Percentiles rank a stretch among this genome's conserved stretches.
Conservation (phyloP, 2,113 vertebrate species). For the Otus sunia region DNA sequence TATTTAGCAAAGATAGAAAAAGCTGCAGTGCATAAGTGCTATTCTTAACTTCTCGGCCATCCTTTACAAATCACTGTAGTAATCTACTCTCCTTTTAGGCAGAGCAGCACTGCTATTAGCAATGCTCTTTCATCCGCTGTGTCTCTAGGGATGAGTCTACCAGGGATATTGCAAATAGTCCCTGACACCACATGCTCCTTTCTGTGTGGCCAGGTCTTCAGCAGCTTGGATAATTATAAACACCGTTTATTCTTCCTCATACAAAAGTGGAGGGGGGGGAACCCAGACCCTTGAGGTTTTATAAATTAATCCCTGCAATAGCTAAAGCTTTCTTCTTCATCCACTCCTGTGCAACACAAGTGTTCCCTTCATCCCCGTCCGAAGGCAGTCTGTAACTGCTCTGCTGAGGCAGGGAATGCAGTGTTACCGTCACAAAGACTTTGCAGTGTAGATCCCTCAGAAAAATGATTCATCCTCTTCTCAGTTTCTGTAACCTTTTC, state of each 20-base stretch:
- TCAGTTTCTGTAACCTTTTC: background rate
- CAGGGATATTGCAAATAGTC: background rate
- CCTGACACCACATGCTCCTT: background rate
- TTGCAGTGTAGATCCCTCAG: background rate
- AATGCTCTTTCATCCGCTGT: background rate
- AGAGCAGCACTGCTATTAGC: background rate
- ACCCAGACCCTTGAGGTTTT: background rate
- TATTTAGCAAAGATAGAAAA: background rate
- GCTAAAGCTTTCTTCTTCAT: background rate
- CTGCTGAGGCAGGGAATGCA: background rate
- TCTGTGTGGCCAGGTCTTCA: background rate
- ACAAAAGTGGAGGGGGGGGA: background rate
- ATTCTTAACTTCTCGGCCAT: background rate
- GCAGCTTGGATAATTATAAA: background rate
- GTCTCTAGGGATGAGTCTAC: background rate
- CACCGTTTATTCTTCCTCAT: background rate
- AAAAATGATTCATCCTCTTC: background rate
- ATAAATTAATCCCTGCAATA: background rate
- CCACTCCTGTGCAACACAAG: background rate
- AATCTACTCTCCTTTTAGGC: background rate
- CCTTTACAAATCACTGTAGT: background rate
- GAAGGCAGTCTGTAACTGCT: background rate
- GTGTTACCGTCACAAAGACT: background rate
- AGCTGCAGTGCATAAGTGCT: background rate
- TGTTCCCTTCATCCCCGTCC: background rate